Base-by-base conservation (phyloP, 2,888 invertebrate species). In the Lissocephala sabroskyi region DNA sequence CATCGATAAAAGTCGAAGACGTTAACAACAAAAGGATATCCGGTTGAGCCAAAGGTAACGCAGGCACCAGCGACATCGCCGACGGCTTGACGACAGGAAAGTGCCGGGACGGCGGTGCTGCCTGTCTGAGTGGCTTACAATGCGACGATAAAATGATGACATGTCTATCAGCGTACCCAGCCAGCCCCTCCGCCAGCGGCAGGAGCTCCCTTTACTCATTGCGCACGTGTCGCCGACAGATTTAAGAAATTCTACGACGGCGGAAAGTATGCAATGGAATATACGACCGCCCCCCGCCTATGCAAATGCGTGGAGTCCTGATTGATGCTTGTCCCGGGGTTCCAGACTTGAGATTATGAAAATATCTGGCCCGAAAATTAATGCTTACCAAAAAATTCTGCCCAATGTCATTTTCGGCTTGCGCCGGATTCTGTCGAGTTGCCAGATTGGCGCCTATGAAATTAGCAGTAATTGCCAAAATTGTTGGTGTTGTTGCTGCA, bases 11-110 rank as follows among this genome's bases (percentile, higher is more conserved):
- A 77, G 78, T 70, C 78, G 40, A 70, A 65, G 65, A 58, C 56
- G 67, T 58, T 74, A 56, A 70, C 77, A 70, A 66, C 77, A 74
- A 77, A 58, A 48, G 73, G 78, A 77, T 59, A 70, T 74, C 71
- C 78, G 66, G 47, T 16, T n/a, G 5, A 37, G 45, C 57, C 53
- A 36, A 23, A 23, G 48, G 45, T 49, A 29, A 37, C 11, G 41
- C 26, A 23, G 16, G n/a, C n/a, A n/a, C n/a, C n/a, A n/a, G n/a
- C 7, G 3, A 3, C 23, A 23, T 7, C 23, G 23, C 7, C 23
- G 23, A 3, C 7, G 17, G 35, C 35, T 13, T 9, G 29, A 7
- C 18, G 40, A 16, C 43, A 59, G 63, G 60, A 63, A 28, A n/a
- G 6, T 16, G 6, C 7, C 14, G 14, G 33, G n/a, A n/a, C n/a